Conservation (phyloP, 1,140 invertebrate species). For the Drosophila novamexicana region DNA sequence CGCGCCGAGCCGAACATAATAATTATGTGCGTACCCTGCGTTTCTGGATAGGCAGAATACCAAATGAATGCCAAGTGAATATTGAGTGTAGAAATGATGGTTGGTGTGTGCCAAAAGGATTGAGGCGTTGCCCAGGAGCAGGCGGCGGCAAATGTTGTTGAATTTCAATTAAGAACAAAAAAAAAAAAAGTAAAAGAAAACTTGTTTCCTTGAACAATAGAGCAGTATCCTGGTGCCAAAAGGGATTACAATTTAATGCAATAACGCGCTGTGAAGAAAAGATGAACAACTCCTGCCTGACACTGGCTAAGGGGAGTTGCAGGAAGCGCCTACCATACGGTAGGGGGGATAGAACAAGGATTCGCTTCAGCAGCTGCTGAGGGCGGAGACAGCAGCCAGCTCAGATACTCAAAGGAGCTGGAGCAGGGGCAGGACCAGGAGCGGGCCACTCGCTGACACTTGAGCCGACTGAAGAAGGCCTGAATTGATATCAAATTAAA, state of each 20-base stretch:
- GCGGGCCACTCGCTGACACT: conserved; percentile 63
- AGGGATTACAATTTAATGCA: conserved; percentile 78
- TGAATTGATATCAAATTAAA: conserved; percentile 72
- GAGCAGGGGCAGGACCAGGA: conserved; percentile 8
- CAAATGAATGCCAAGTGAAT: conserved; percentile 59
- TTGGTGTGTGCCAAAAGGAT: conserved; percentile 80
- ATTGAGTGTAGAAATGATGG: conserved; percentile 16
- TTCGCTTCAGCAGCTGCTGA: conserved; percentile 55
- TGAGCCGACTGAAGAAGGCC: conserved; percentile 48
- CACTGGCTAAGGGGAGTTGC: conserved; percentile 56
- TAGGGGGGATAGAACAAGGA: conserved; percentile 14
- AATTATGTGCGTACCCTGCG: conserved; percentile 56
- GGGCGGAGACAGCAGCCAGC: conserved; percentile 19
- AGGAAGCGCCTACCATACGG: conserved; percentile 69
- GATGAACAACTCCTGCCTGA: conserved; percentile 20
- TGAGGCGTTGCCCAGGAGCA: conserved; percentile 54
- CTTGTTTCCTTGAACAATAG: conserved; percentile 57
- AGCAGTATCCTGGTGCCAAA: conserved; percentile 22
- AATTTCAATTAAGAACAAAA: conserved; percentile 68
- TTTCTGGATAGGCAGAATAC: conserved; percentile 42
- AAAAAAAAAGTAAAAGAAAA: conserved; percentile 30
- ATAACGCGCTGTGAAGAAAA: conserved; percentile 55
- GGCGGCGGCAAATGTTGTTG: conserved; percentile 53
- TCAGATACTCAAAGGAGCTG: not conserved
- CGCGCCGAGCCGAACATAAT: conserved; percentile 59